Evolutionary conservation across 2,113 vertebrate genomes (phyloP).

Genomic region (Pluvialis apricaria): DNA sequence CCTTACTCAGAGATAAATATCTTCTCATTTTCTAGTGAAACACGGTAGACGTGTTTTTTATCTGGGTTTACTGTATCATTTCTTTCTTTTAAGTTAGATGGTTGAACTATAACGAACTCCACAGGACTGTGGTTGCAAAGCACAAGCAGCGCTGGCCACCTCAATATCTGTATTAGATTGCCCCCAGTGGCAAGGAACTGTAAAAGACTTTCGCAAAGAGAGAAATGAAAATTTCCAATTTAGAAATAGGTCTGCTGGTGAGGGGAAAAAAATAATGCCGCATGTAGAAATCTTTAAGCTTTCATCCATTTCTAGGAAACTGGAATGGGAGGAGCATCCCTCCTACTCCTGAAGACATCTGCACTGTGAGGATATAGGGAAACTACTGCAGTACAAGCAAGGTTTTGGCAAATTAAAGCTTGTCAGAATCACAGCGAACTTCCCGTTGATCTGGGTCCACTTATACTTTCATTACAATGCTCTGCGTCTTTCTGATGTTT

Average conservation of each 20-base stretch:
- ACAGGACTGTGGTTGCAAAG: background rate
- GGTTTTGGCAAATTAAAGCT: conserved; percentile 25
- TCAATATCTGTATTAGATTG: conserved; percentile 22
- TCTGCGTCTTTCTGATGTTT: background rate
- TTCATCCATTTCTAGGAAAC: conserved; percentile 44
- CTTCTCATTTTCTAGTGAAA: conserved; percentile 21
- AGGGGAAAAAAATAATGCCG: background rate
- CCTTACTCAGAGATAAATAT: conserved; percentile 45
- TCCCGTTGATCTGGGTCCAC: background rate
- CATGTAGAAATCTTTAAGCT: background rate
- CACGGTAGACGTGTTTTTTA: background rate
- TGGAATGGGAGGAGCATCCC: conserved; percentile 10
- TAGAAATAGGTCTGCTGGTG: background rate
- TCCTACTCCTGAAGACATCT: background rate
- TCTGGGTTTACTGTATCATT: background rate
- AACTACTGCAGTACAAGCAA: background rate
- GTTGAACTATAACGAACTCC: background rate
- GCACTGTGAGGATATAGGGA: background rate
- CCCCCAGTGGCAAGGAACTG: conserved; percentile 45
- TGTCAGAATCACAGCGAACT: background rate
- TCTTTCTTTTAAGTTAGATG: background rate
- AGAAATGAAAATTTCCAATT: background rate
- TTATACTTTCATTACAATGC: background rate
- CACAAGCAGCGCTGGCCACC: background rate
- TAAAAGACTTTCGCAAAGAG: background rate